These are phyloP conservation scores for Lepidurus couesii DNA, from an alignment of 1,140 invertebrate species.

Conservation along the genomic window DNA sequence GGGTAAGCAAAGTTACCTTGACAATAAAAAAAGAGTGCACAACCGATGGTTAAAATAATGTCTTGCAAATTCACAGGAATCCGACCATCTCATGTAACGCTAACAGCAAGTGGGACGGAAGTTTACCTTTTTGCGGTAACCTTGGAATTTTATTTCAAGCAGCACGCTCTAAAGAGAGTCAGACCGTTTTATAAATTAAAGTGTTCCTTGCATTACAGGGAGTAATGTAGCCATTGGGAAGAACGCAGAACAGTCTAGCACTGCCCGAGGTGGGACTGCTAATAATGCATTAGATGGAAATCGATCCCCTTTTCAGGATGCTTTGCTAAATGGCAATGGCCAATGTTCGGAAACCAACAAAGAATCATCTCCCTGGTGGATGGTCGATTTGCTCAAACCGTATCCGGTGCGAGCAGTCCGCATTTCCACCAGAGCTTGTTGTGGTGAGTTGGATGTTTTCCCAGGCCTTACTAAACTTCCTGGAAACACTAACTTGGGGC, in stretches of 20 bases:
- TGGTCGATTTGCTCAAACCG: conserved; percentile 73
- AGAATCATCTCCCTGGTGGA: conserved; percentile 86
- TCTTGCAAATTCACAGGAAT: conserved; percentile 34
- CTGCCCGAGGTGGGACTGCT: conserved; percentile 70
- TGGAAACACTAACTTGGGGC: conserved; percentile 2
- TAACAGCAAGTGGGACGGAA: conserved; percentile 66
- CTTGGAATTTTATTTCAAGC: conserved; percentile 30
- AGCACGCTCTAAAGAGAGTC: conserved; percentile 14
- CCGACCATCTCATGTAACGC: conserved; percentile 55
- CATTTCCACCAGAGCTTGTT: conserved; percentile 78
- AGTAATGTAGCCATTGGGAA: conserved; percentile 80
- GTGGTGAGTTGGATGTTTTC: conserved; percentile 51
- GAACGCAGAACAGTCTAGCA: conserved; percentile 81
- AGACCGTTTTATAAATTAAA: background rate
- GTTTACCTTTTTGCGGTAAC: conserved; percentile 76
- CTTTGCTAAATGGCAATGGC: conserved; percentile 47
- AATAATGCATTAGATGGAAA: conserved; percentile 80
- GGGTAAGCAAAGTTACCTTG: conserved; percentile 47
- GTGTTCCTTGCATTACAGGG: conserved; percentile 48
- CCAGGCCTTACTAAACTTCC: conserved; percentile 25
- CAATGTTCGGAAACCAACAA: conserved; percentile 81
- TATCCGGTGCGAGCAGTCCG: conserved; percentile 76
- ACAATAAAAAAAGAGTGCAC: background rate
- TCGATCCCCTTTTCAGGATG: conserved; percentile 72
- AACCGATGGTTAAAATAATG: background rate